Evolutionary conservation across 2,888 invertebrate genomes (phyloP).

Genomic region (Ernsta delagoae): DNA sequence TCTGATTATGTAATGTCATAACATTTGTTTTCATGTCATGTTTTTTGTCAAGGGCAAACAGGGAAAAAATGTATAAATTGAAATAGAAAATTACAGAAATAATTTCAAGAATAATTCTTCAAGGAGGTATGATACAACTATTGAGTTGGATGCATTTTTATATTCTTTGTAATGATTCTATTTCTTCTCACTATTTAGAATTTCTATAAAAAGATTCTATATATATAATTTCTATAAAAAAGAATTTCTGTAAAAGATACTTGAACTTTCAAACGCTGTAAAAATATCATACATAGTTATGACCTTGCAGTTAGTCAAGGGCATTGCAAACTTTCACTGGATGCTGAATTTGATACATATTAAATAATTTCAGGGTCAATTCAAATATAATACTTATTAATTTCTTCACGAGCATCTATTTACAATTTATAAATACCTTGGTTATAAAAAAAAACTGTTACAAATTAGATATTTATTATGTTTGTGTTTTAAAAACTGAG

Average conservation of each 20-base stretch:
- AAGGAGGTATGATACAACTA: not conserved
- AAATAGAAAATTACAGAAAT: not conserved
- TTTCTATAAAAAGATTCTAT: no score
- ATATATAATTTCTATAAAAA: no score
- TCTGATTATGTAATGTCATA: slow-evolving; percentile 50
- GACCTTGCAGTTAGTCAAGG: slow-evolving; percentile 22
- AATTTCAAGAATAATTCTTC: not conserved
- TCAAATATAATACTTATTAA: not conserved
- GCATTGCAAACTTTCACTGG: slow-evolving; percentile 19
- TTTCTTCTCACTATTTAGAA: no score
- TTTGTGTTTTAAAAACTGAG: no score
- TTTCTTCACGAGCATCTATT: no score
- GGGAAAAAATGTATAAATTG: not conserved
- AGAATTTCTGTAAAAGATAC: no score
- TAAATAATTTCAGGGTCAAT: not conserved
- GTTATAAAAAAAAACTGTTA: no score
- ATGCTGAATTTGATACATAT: not conserved
- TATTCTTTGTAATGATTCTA: no score
- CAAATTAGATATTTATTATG: no score
- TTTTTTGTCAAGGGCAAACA: slow-evolving; percentile 2
- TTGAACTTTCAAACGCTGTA: no score
- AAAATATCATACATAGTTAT: not conserved
- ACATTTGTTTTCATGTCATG: slow-evolving; percentile 15
- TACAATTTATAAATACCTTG: no score
- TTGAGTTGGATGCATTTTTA: not conserved